These are phyloP conservation scores for Glyphotaelius pellucidus DNA, from an alignment of 2,888 invertebrate species.

Conservation along the genomic window DNA sequence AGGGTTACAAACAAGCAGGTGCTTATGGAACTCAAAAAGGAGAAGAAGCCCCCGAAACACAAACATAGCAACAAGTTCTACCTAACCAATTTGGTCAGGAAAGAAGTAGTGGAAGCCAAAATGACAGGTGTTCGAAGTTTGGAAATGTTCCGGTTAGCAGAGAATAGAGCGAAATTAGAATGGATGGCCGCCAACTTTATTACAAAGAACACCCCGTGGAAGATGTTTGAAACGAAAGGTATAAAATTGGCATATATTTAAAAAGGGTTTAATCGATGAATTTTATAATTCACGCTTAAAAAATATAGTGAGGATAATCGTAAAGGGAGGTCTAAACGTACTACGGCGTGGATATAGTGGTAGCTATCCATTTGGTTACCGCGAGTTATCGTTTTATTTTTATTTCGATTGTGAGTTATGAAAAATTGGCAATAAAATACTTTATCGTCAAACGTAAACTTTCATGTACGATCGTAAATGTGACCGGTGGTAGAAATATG, in stretches of 20 bases:
- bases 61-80: background rate
- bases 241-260: background rate
- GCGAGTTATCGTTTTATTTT: slow-evolving; percentile 14
- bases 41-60: background rate
- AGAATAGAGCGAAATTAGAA: too few species aligned
- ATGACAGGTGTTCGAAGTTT: background rate
- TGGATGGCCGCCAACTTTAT: background rate
- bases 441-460: background rate
- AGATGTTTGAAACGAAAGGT: background rate
- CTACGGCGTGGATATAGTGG: background rate
- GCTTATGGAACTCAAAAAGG: background rate
- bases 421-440: slow-evolving; percentile 3
- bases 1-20: background rate
- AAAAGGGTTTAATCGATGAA: background rate
- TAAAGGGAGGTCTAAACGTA: background rate
- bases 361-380: background rate
- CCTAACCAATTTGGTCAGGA: too few species aligned
- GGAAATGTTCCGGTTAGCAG: background rate
- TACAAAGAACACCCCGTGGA: background rate
- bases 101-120: background rate
- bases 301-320: background rate
- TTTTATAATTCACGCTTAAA: background rate
- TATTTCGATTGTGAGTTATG: slow-evolving; percentile 26
- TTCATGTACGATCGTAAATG: background rate
- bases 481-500: background rate